Base-by-base conservation (phyloP, 2,888 invertebrate species). In the Caenorhabditis sinica region DNA sequence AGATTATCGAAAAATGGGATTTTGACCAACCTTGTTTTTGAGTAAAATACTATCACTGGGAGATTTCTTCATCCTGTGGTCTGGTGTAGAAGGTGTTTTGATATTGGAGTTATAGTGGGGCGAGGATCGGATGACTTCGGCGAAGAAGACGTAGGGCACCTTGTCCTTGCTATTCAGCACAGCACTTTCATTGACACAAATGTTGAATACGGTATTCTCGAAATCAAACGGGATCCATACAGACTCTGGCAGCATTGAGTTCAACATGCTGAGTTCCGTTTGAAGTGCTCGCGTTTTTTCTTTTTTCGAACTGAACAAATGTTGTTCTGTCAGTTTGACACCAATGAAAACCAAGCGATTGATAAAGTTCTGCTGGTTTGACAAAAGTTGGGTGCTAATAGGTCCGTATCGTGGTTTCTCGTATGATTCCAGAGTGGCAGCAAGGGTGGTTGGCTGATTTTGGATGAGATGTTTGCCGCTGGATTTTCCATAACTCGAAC, bases 81-180 rank as follows among this genome's bases (percentile, higher is more conserved):
- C 56, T 17, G 33, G 4, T 6, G 45, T 53, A 17, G 51, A 56
- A 25, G 17, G 20, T 9, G 69, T 56, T n/a, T 69, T 53, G 40
- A 69, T 56, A 49, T 49, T 49, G 4, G 51, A 53, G 28, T 69
- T 69, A 28, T 74, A 71, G 25, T 61, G 71, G 9, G 68, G 61
- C 23, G 60, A 40, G 1, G 82, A 79, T 13, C 82, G 82, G 8
- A 94, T 83, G 9, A 97, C 97, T 94, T 99, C 99, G 79, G 98
- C 96, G 94, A 98, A 99, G 93, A 99, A 96, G 93, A 99, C 96
- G 94, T 97, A 99, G 0, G 99, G 99, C 66, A 98, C 97, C 95
- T 97, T 97, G 93, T 97, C 97, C 94, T 99, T 99, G 89, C 98
- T 98, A 94, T 99, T 99, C 88, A 99, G 95, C 74, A 99, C 98